Base-by-base conservation (phyloP, 2,888 invertebrate genomes). In the Tetragnatha montana region DNA sequence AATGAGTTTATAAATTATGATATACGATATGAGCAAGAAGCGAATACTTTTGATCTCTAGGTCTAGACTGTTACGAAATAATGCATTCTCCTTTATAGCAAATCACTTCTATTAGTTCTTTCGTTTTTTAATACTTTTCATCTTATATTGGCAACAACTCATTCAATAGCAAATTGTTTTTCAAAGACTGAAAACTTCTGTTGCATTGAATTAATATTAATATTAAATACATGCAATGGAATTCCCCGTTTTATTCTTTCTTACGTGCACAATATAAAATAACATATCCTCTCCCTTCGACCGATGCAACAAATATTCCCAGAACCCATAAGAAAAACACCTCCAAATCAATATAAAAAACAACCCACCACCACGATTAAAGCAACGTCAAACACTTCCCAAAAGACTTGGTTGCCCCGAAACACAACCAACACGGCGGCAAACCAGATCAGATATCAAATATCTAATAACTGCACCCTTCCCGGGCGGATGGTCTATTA, bases 401-500 rank as follows among this genome's bases (percentile, higher is more conserved):
- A 6, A 35, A 35, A 17, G 60, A 60, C 17, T 17, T 4, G 12
- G 60, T 60, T 73, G 19, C 73, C 21, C 12, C 21, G 73, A 22
- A 73, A 73, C 19, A 19, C 21, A 19, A 19, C n/a, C 21, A 19
- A 8, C 21, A 19, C 22, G 73, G 6, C 4, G 6, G 14, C 69
- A 22, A 22, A 73, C 6, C 73, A 21, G 22, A 78, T 78, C 78
- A 21, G 78, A 78, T 78, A 78, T 78, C 78, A 8, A 50, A 78
- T 78, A 78, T 60, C 78, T 50, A 78, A 78, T 78, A 78, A 78
- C 60, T 10, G 19, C 50, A 10, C 51, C 22, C 19, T 21, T 8
- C 8, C 22, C n/a, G 14, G 21, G 0, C 19, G 12, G 12, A 73
- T 12, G 73, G n/a, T 19, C 19, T 12, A 22, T 12, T 73, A 22